phyloP scores from a whole-genome alignment of 2,797 vertebrate species.

The Pteronotus mesoamericanus region DNA sequence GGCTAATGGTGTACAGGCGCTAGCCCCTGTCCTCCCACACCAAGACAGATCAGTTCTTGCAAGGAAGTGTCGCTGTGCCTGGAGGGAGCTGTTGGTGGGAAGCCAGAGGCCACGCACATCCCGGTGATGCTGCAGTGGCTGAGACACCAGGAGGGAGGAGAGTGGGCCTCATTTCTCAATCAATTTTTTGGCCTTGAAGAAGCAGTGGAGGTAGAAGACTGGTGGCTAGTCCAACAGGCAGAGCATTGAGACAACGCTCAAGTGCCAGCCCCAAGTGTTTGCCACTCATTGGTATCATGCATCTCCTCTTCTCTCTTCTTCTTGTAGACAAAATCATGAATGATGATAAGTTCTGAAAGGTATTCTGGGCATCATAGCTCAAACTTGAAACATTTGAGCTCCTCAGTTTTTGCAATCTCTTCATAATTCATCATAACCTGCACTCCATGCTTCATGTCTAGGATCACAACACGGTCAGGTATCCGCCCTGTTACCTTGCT shows the following conservation, averaged over 20 bases:
- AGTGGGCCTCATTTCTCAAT: constrained; percentile 88
- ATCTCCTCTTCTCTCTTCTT: constrained; percentile 99
- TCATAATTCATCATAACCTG: neutral
- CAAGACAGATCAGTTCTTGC: constrained; percentile 72
- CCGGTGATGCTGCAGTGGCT: constrained; percentile 76
- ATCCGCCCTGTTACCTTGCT: constrained; percentile 86
- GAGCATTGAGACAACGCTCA: constrained; percentile 99
- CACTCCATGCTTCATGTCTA: neutral
- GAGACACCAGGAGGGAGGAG: constrained; percentile 63
- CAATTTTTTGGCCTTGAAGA: constrained; percentile 99
- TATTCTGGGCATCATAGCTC: constrained; percentile 95
- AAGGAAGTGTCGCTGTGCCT: constrained; percentile 70
- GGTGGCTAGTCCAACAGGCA: constrained; percentile 96
- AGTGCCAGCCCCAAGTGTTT: constrained; percentile 96
- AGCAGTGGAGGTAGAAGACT: constrained; percentile 96
- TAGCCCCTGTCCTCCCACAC: constrained; percentile 57
- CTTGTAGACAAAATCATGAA: constrained; percentile 98
- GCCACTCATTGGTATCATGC: constrained; percentile 97
- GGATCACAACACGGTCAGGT: neutral
- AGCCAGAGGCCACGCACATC: constrained; percentile 55
- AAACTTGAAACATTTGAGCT: constrained; percentile 95
- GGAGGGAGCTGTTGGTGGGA: constrained; percentile 47
- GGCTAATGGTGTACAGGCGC: constrained; percentile 50
- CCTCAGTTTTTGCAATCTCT: constrained; percentile 98
- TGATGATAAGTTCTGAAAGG: constrained; percentile 95